These are phyloP conservation scores for Leptodactylus fallax DNA, from an alignment of 2,797 vertebrate genomes.

Conservation along the genomic window DNA sequence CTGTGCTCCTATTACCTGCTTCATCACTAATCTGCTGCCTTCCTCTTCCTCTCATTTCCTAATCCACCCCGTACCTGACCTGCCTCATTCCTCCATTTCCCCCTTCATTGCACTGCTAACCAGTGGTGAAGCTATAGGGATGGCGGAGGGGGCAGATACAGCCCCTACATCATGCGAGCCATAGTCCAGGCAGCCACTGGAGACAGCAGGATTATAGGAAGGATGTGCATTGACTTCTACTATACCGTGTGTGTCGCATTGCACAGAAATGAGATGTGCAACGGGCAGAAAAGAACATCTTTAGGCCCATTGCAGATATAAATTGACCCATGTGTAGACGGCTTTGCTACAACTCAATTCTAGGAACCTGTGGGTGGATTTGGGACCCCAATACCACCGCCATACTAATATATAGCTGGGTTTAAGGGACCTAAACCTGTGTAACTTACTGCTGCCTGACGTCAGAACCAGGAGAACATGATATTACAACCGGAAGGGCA, in stretches of 20 bases:
- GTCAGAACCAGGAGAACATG: too few relatives aligned
- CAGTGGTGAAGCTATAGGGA: neutral
- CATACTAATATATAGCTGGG: too few relatives aligned
- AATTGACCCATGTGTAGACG: too few relatives aligned
- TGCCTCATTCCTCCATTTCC: neutral
- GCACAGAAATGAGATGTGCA: neutral
- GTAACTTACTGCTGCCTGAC: too few relatives aligned
- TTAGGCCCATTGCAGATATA: neutral
- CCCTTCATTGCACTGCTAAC: neutral
- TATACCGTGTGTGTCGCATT: neutral
- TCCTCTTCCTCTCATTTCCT: constrained; percentile 5
- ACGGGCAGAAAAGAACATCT: neutral
- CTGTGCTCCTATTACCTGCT: neutral
- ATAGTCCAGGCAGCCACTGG: neutral
- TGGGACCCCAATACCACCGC: too few relatives aligned
- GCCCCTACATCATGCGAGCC: neutral
- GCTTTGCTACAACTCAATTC: too few relatives aligned
- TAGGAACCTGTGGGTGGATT: too few relatives aligned
- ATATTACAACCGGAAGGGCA: too few relatives aligned
- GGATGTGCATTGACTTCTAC: neutral
- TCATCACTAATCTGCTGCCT: constrained; percentile 3
- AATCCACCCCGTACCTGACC: neutral
- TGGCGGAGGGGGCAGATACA: neutral
- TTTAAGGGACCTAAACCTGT: too few relatives aligned
- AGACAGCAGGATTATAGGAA: neutral